Base-by-base conservation (phyloP, 2,888 invertebrate species). In the Serrognathus titanus region DNA sequence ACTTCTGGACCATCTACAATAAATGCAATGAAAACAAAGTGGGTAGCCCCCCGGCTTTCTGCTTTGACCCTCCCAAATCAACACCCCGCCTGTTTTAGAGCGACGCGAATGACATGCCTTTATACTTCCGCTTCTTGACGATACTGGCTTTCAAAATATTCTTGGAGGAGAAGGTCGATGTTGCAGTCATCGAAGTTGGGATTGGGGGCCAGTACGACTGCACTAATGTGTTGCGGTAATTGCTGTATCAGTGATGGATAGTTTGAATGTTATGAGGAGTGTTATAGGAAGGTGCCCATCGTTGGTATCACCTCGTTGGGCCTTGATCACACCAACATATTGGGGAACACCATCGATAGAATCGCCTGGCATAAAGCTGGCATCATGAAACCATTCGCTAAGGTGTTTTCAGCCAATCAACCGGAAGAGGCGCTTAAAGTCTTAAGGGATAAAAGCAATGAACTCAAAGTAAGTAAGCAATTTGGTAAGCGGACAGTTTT, bases 361-460 rank as follows among this genome's bases (percentile, higher is more conserved):
- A 99, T 99, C 63, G 96, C 99, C 0, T 88, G 87, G 80, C 93
- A 98, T 64, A 99, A 99, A 78, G 89, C 94, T 0, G 99, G 99
- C 7, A 92, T 99, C 64, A 92, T 99, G 80, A 99, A 98, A 77
- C 75, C 78, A 0, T 79, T 81, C 13, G 83, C 86, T 51, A 79
- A 83, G 61, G 91, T 89, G 1, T 89, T 89, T 68, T 92, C 93
- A 0, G 86, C 89, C 1, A 77, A 79, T 1, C 90, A 89, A 65
- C 81, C 84, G 0, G 68, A 77, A 0, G 76, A 75, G 4, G 92
- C 90, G 0, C 79, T 92, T 78, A 69, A 80, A 2, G 85, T 95
- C 9, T 76, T 97, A 11, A 66, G 74, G 51, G 72, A 82, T 11
- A 81, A 89, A 58, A 88, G 93, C 0, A 66, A 70, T 13, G 85